A percentile compares a stretch with the other conserved stretches of the same genome.
Evolutionary conservation across 1,140 invertebrate genomes (phyloP).

Genomic region (Dufourea novaeangliae): DNA sequence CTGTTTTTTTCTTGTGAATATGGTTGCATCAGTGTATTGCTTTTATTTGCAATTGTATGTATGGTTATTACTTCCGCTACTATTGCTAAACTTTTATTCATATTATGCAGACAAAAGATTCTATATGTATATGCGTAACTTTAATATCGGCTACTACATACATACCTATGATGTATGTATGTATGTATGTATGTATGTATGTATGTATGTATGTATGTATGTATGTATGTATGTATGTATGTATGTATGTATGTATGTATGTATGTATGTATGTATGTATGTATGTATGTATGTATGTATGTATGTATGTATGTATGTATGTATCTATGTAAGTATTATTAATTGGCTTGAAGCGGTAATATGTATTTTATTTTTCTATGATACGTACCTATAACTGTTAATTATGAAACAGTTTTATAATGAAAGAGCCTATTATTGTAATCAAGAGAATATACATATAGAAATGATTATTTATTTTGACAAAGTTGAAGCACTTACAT

Average conservation of each 20-base stretch:
- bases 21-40: neutral
- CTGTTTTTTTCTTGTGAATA: too few species aligned
- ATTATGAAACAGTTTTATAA: constrained; percentile 35
- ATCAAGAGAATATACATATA: constrained; percentile 34
- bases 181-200: constrained; percentile 13
- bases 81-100: neutral
- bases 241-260: constrained; percentile 20
- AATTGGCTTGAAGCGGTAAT: constrained; percentile 54
- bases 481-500: constrained; percentile 31
- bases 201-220: constrained; percentile 20
- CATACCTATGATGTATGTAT: constrained; percentile 16
- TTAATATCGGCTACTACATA: constrained; percentile 27
- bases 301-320: constrained; percentile 19
- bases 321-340: constrained; percentile 52
- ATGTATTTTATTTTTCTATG: constrained; percentile 67
- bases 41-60: neutral
- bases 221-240: constrained; percentile 20
- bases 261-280: constrained; percentile 17
- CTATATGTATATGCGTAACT: constrained; percentile 38
- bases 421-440: constrained; percentile 58
- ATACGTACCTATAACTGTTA: constrained; percentile 55
- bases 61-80: constrained; percentile 2
- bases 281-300: constrained; percentile 12
- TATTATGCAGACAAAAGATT: constrained; percentile 8
- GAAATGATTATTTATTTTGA: constrained; percentile 63